Evolutionary conservation across 2,113 vertebrate genomes (phyloP).

Genomic region (Heterocephalus glaber): DNA sequence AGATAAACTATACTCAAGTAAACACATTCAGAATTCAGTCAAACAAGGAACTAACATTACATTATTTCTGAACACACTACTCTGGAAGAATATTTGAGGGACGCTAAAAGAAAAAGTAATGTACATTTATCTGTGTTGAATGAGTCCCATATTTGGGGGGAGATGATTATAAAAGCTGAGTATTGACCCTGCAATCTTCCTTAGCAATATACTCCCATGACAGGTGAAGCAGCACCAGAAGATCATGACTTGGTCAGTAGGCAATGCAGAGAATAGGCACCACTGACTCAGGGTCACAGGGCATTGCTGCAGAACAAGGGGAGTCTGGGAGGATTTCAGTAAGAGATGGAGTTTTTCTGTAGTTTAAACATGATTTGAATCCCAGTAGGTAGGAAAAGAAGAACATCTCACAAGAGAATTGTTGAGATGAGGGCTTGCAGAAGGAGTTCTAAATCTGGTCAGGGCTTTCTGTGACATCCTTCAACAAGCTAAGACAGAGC

Average conservation of each 20-base stretch:
- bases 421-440: neutral
- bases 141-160: neutral
- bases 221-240: neutral
- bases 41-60: neutral
- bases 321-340: neutral
- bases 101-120: neutral
- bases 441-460: neutral
- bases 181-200: neutral
- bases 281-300: neutral
- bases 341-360: neutral
- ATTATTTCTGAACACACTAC: neutral
- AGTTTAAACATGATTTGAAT: neutral
- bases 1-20: conserved; percentile 5
- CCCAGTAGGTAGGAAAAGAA: neutral
- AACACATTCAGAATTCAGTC: conserved; percentile 43
- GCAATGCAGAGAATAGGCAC: neutral
- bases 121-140: neutral
- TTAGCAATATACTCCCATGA: neutral
- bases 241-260: neutral
- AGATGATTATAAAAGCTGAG: neutral
- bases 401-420: neutral
- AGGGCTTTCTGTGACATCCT: neutral
- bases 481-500: neutral
- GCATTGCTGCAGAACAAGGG: neutral
- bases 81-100: neutral